Evolutionary conservation across 2,888 invertebrate genomes (phyloP).

Genomic region (Hirtodrosophila trivittata): DNA sequence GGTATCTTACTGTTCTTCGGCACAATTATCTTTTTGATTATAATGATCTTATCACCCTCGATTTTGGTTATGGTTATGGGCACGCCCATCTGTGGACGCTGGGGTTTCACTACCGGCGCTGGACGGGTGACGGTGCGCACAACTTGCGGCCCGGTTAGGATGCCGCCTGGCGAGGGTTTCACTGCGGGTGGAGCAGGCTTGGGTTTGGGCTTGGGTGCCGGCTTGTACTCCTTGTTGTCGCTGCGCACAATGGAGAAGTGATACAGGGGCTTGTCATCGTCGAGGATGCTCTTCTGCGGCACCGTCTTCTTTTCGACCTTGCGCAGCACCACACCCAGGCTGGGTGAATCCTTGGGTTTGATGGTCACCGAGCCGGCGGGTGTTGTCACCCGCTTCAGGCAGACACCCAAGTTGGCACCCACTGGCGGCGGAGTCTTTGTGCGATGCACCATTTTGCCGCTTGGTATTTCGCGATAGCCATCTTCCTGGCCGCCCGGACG

Average conservation of each 20-base stretch:
- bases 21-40: slow-evolving; percentile 83
- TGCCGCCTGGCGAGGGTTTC: slow-evolving; percentile 78
- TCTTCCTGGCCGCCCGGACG: slow-evolving; percentile 55
- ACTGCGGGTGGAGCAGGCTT: slow-evolving; percentile 76
- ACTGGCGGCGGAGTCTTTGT: slow-evolving; percentile 83
- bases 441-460: slow-evolving; percentile 73
- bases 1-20: slow-evolving; percentile 84
- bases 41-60: slow-evolving; percentile 84
- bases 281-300: slow-evolving; percentile 82
- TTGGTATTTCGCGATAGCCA: slow-evolving; percentile 72
- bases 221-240: slow-evolving; percentile 76
- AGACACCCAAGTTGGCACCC: slow-evolving; percentile 81
- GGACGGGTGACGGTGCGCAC: slow-evolving; percentile 53
- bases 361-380: slow-evolving; percentile 79
- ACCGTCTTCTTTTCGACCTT: slow-evolving; percentile 82
- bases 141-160: slow-evolving; percentile 78
- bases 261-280: slow-evolving; percentile 83
- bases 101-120: slow-evolving; percentile 52
- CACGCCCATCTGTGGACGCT: slow-evolving; percentile 79
- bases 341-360: slow-evolving; percentile 81
- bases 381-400: slow-evolving; percentile 81
- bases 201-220: slow-evolving; percentile 68
- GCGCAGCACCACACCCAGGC: slow-evolving; percentile 83
- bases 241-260: slow-evolving; percentile 83
- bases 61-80: slow-evolving; percentile 83